These are phyloP conservation scores for Bellardia pandia DNA, from an alignment of 2,888 invertebrate genomes.

Conservation along the genomic window DNA sequence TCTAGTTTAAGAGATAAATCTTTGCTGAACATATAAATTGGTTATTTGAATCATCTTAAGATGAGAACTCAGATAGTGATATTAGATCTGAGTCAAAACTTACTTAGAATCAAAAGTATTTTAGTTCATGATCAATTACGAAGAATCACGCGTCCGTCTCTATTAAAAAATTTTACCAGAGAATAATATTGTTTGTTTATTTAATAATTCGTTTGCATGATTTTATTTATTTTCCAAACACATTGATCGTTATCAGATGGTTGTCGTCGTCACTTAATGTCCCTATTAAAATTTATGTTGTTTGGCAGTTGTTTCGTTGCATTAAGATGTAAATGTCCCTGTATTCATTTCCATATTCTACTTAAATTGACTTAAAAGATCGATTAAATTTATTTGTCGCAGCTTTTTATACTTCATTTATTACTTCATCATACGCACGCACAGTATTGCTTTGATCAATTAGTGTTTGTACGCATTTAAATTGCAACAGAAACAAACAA, in stretches of 20 bases:
- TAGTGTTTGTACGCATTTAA: slow-evolving; percentile 43
- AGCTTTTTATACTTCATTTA: slow-evolving; percentile 12
- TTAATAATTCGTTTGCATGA: no score
- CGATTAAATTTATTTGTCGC: slow-evolving; percentile 50
- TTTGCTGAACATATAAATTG: no score
- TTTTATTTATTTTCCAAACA: no score
- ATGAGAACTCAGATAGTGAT: no score
- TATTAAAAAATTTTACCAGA: no score
- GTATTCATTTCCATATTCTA: slow-evolving; percentile 70
- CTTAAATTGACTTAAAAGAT: slow-evolving; percentile 53
- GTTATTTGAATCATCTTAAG: no score
- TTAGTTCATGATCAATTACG: no score
- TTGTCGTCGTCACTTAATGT: not conserved
- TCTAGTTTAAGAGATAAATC: no score
- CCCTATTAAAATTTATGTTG: not conserved
- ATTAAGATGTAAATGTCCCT: slow-evolving; percentile 60
- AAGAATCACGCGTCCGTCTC: no score
- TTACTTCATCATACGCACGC: slow-evolving; percentile 36
- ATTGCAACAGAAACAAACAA: not conserved
- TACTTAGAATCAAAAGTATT: no score
- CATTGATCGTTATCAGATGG: not conserved
- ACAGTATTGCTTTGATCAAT: slow-evolving; percentile 40
- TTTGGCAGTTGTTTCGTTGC: not conserved
- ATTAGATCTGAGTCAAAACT: no score
- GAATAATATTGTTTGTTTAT: no score